Evolutionary conservation across 1,140 invertebrate genomes (phyloP).

Genomic region (Uloborus diversus): DNA sequence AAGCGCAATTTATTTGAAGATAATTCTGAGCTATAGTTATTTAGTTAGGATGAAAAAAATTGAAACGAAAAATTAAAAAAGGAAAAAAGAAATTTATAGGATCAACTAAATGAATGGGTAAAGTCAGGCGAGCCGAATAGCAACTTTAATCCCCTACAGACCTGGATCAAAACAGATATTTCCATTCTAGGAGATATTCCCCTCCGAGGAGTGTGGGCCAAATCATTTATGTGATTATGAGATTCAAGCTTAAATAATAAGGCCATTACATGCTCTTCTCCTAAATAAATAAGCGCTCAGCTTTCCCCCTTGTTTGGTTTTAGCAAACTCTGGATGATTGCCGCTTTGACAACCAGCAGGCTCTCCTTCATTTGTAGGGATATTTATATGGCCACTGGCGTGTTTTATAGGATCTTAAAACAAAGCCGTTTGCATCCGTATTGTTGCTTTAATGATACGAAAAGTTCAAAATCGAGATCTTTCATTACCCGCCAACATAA

Average conservation of each 20-base stretch:
- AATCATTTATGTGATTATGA: constrained; percentile 1
- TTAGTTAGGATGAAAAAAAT: no score
- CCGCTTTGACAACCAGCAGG: constrained; percentile 28
- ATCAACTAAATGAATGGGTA: no score
- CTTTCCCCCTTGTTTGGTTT: not conserved
- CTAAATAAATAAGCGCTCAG: constrained; percentile 19
- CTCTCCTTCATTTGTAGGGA: constrained; percentile 5
- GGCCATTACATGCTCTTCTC: not conserved
- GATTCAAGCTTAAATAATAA: not conserved
- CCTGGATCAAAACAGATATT: not conserved
- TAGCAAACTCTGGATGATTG: constrained; percentile 4
- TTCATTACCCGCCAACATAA: constrained; percentile 45
- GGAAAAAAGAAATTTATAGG: no score
- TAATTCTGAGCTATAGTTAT: no score
- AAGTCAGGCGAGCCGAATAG: no score
- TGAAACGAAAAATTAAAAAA: no score
- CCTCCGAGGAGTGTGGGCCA: not conserved
- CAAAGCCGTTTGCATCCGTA: constrained; percentile 31
- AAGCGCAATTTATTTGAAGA: no score
- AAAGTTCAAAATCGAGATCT: constrained; percentile 25
- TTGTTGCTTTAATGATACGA: constrained; percentile 42
- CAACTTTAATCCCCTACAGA: not conserved
- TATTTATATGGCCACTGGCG: constrained; percentile 11
- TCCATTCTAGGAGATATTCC: not conserved
- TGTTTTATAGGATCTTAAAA: constrained; percentile 42